Percentiles rank a stretch among this genome's conserved stretches.
Evolutionary conservation across 2,113 vertebrate species (phyloP).

Genomic region (Ciconia boyciana): DNA sequence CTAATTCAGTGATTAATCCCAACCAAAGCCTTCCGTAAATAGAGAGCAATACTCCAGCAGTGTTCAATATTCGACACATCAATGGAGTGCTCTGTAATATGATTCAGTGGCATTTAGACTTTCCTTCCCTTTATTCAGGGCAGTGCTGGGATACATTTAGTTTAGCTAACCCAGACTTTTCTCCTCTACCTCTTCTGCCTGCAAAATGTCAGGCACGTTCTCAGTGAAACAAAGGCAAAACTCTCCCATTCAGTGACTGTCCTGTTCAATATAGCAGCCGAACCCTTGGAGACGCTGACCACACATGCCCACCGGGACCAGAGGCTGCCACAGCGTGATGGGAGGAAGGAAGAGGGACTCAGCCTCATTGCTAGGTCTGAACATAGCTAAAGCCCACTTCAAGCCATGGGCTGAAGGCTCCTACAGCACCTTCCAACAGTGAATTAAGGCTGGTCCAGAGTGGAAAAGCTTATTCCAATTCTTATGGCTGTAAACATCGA

Average conservation of each 20-base stretch:
- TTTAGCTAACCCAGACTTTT: neutral
- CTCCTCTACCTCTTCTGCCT: neutral
- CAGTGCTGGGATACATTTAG: neutral
- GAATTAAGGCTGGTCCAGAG: neutral
- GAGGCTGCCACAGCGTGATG: neutral
- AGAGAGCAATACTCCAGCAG: neutral
- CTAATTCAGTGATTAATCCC: constrained; percentile 34
- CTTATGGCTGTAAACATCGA: neutral
- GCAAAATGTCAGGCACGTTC: neutral
- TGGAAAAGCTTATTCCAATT: neutral
- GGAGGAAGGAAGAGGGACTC: neutral
- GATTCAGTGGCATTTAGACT: neutral
- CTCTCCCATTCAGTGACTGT: neutral
- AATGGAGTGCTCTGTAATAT: neutral
- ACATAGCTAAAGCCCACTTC: neutral
- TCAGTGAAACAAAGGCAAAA: neutral
- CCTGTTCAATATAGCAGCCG: neutral
- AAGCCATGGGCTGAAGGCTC: neutral
- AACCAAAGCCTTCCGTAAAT: neutral
- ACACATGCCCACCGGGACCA: neutral
- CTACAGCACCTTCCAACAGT: neutral
- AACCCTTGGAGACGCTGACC: neutral
- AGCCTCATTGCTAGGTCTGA: neutral
- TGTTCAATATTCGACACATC: neutral
- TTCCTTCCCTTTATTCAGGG: neutral